Base-by-base conservation (phyloP, 2,113 vertebrate genomes). In the Nothobranchius furzeri region DNA sequence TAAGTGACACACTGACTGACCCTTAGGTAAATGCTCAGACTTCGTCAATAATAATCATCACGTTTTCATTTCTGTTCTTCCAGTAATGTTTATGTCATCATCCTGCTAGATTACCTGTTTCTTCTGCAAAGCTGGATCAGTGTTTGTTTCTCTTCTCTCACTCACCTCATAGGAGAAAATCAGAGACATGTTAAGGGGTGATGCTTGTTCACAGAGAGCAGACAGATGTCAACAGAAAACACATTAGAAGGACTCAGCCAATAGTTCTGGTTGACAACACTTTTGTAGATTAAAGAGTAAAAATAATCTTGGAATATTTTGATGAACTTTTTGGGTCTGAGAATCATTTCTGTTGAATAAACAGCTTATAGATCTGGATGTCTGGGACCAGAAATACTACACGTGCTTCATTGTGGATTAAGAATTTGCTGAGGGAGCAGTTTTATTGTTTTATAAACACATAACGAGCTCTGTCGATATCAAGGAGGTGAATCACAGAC, bases 1-100 rank as follows among this genome's bases (percentile, higher is more conserved):
- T 90, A 91, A 88, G 57, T 75, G 51, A 70, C 69, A 87, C 73
- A 75, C 68, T 84, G 9, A 36, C 67, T 74, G 58, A 82, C 57
- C 62, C 55, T 72, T 30, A 50, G 46, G 13, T 64, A 54, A 43
- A 54, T 46, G 61, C 25, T 70, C 15, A 17, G 20, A 13, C 17
- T 12, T 8, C 8, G 0, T 49, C 12, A 24, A 6, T 17, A 40
- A 54, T 24, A 20, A 9, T 11, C 14, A 47, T 17, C 2, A n/a
- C 7, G 6, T 40, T 51, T 42, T 12, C n/a, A 8, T n/a, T n/a
- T 49, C 9, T 49, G 12, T 25, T 46, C 24, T 40, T 45, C 12
- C 12, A 24, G 30, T 30, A 30, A 8, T 37, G n/a, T 40, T 58
- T 58, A 42, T 11, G 10, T 56, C 9, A 15, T n/a, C 6, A 1